Conservation (phyloP, 2,113 vertebrate species). For the Nycticebus coucang region DNA sequence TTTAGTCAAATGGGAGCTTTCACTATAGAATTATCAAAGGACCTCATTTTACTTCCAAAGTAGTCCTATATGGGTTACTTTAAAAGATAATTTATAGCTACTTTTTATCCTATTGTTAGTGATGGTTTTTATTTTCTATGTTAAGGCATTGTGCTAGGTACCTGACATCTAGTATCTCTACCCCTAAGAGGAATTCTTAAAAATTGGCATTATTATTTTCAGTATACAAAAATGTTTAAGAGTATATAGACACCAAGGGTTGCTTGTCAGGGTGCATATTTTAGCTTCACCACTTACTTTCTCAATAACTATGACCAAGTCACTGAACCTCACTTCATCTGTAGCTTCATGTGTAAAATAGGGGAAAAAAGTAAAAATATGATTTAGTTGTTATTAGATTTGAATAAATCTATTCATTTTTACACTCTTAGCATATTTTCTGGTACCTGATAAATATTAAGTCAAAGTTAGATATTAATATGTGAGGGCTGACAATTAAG, state of each 20-base stretch:
- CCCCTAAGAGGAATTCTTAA: not conserved
- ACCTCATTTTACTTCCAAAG: not conserved
- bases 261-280: not conserved
- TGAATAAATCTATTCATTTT: not conserved
- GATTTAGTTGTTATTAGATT: not conserved
- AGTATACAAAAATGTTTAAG: not conserved
- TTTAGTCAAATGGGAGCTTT: constrained; percentile 37
- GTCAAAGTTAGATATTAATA: not conserved
- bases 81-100: not conserved
- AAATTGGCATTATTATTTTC: not conserved
- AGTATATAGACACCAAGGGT: not conserved
- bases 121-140: constrained; percentile 4
- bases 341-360: not conserved
- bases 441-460: not conserved
- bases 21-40: not conserved
- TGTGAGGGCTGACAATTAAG: no score
- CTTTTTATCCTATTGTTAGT: not conserved
- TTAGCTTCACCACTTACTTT: not conserved
- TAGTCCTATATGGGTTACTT: not conserved
- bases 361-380: not conserved
- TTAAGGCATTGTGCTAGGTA: not conserved
- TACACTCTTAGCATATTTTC: not conserved
- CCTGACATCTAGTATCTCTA: not conserved
- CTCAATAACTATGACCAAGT: not conserved
- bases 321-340: not conserved